Conservation (phyloP, 2,888 invertebrate species). For the Drosophila niveifrons region DNA sequence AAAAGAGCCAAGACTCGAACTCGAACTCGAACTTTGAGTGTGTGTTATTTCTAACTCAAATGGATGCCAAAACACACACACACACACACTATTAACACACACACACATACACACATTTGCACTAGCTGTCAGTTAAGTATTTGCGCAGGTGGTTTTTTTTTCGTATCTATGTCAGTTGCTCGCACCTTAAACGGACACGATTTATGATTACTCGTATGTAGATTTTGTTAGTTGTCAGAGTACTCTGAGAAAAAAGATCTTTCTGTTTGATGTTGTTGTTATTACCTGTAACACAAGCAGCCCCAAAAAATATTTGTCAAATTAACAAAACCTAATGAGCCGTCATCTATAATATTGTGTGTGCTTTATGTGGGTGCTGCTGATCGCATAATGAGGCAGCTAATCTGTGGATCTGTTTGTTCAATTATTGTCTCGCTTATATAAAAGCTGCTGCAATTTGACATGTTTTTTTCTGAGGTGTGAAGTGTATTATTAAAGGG, state of each 20-base stretch:
- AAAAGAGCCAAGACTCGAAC: slow-evolving; percentile 36
- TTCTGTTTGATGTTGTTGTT: background rate
- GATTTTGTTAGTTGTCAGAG: slow-evolving; percentile 1
- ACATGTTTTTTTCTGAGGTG: slow-evolving; percentile 3
- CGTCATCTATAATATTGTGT: slow-evolving; percentile 17
- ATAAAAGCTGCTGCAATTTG: slow-evolving; percentile 15
- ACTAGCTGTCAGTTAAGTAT: slow-evolving; percentile 54
- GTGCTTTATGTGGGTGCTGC: slow-evolving; percentile 34
- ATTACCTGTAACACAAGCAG: slow-evolving; percentile 3
- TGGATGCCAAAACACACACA: slow-evolving; percentile 25
- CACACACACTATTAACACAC: slow-evolving; percentile 14
- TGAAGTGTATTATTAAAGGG: background rate
- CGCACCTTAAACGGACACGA: slow-evolving; percentile 75
- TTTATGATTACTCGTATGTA: slow-evolving; percentile 44
- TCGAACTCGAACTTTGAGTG: background rate
- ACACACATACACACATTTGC: slow-evolving; percentile 1
- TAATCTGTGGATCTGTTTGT: slow-evolving; percentile 29
- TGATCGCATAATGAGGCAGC: slow-evolving; percentile 21
- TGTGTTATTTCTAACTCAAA: slow-evolving; percentile 18
- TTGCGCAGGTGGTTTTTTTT: slow-evolving; percentile 79
- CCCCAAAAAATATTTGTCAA: slow-evolving; percentile 64
- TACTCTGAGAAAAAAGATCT: too few relatives aligned
- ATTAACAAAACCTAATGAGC: slow-evolving; percentile 66
- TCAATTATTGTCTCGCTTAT: slow-evolving; percentile 10
- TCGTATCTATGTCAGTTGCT: slow-evolving; percentile 78